Evolutionary conservation across 2,113 vertebrate species (phyloP), one percentile per base, ranked within the genome.

Genomic region (Phainopepla nitens): DNA sequence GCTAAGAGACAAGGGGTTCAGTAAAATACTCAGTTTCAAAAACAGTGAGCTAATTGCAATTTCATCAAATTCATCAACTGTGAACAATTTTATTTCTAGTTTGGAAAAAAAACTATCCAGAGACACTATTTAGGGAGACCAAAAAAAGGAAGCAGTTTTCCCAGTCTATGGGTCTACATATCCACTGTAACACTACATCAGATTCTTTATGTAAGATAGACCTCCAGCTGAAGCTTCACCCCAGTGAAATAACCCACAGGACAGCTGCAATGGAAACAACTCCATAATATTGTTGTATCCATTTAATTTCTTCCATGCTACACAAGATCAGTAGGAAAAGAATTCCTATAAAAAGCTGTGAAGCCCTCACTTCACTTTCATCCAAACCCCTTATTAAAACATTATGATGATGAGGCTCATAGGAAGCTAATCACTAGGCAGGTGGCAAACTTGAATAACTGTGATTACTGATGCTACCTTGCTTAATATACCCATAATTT

Each of bases 391-490:
- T 82, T 42, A 93, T 75, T 93, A 71, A 95, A 82, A n/a, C 25
- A 71, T 71, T 89, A 70, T 0, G 25, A 14, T 60, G 31, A 81
- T 81, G 49, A 87, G 33, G 35, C 44, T 84, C 8, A 87, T 16
- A 75, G 61, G 82, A 94, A 96, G 58, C 28, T 93, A 93, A 94
- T 94, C 65, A 44, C 41, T 61, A 86, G 31, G 68, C 57, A 85
- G 65, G 73, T 94, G 61, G 49, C 31, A 79, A 60, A 87, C 16
- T 56, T 25, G 5, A 84, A 60, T 82, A 71, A 41, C 42, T 78
- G 28, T 94, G 80, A 91, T 89, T 89, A 72, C 42, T 71, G 33
- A 41, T 90, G 64, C 13, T 89, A 79, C n/a, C 18, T 90, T 79
- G 36, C 60, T 72, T 88, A 94, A 77, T 77, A 49, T 44, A 83